A percentile compares a stretch with the other conserved stretches of the same genome.
These are phyloP conservation scores for Fratercula arctica DNA, from an alignment of 2,797 vertebrate species.

Conservation along the genomic window DNA sequence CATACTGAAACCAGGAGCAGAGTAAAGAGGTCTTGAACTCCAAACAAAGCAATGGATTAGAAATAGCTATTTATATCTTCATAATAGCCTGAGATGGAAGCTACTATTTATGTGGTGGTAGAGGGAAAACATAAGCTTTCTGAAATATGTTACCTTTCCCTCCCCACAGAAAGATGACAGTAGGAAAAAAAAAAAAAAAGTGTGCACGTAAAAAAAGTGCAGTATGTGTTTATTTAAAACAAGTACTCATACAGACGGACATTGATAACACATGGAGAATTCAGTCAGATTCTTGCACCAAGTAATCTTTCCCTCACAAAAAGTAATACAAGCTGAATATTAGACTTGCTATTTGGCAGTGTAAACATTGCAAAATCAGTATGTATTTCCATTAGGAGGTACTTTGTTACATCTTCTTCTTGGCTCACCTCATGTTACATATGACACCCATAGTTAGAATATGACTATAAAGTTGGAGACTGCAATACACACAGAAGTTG, in stretches of 20 bases:
- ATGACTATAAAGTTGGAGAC: neutral
- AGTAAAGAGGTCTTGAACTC: neutral
- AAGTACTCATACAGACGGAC: conserved; percentile 26
- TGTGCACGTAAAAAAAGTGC: neutral
- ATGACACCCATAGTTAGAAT: neutral
- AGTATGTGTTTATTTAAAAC: conserved; percentile 50
- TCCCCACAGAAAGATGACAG: neutral
- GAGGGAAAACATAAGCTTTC: neutral
- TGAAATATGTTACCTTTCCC: neutral
- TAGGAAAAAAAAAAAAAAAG: neutral
- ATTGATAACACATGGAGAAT: neutral
- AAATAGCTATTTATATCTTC: neutral
- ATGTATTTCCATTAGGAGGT: neutral
- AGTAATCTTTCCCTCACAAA: neutral
- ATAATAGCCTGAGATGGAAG: neutral
- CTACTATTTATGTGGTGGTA: neutral
- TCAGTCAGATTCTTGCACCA: neutral
- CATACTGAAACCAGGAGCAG: neutral
- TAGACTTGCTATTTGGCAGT: conserved; percentile 4
- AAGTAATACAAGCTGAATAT: neutral
- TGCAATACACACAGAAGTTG: neutral
- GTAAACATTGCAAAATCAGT: neutral
- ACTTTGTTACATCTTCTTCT: neutral
- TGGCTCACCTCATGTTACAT: neutral
- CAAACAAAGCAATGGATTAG: neutral